Evolutionary conservation across 2,888 invertebrate species (phyloP).

Genomic region (Drosophila demipolita): DNA sequence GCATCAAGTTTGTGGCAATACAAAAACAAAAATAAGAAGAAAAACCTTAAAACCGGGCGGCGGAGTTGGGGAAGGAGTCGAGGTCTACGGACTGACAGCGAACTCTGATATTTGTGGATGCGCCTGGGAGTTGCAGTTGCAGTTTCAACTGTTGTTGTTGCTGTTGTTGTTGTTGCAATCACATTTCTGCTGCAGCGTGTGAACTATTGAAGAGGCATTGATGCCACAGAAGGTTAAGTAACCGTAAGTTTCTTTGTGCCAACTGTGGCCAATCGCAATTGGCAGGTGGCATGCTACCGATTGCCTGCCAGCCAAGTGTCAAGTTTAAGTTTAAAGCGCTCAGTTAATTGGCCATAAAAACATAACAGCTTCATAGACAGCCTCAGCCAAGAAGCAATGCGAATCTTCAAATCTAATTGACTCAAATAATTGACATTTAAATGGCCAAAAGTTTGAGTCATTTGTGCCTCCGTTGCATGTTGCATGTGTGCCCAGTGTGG

Average conservation of each 20-base stretch:
- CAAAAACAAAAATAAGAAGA: neutral
- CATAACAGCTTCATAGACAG: constrained; percentile 38
- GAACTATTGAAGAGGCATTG: constrained; percentile 43
- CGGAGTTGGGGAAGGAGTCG: neutral
- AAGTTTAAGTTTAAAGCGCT: constrained; percentile 79
- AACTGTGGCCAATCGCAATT: constrained; percentile 24
- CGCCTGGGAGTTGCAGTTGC: constrained; percentile 42
- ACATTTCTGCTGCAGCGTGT: constrained; percentile 52
- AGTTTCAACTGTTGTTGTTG: constrained; percentile 15
- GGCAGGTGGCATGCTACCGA: constrained; percentile 19
- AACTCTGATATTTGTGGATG: constrained; percentile 73
- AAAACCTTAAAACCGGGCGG: constrained; percentile 1
- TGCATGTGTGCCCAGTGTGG: constrained; percentile 16
- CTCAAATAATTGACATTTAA: constrained; percentile 69
- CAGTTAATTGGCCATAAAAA: constrained; percentile 50
- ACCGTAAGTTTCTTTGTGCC: constrained; percentile 27
- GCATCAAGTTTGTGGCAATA: constrained; percentile 14
- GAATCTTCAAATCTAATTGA: constrained; percentile 18
- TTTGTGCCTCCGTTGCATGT: constrained; percentile 19
- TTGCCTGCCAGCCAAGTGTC: constrained; percentile 60
- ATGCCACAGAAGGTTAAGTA: constrained; percentile 65
- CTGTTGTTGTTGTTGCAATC: constrained; percentile 20
- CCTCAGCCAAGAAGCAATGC: constrained; percentile 15
- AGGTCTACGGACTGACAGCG: constrained; percentile 35
- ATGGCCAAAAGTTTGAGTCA: constrained; percentile 42